These are phyloP conservation scores for Mungos mungo DNA, from an alignment of 2,113 vertebrate species.

Conservation along the genomic window DNA sequence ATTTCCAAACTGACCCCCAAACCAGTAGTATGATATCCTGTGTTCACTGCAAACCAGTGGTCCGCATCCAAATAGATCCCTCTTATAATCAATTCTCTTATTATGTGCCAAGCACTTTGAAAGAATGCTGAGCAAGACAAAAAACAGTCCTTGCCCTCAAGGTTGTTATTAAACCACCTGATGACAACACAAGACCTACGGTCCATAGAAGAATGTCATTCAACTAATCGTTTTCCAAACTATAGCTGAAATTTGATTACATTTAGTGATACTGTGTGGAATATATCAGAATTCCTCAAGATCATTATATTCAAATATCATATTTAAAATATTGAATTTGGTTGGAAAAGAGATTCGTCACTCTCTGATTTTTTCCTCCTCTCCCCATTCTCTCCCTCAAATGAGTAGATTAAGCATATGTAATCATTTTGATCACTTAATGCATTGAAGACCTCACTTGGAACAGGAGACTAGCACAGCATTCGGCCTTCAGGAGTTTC, in stretches of 20 bases:
- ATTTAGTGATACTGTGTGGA: background rate
- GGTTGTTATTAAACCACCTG: background rate
- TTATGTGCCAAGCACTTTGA: background rate
- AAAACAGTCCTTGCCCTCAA: background rate
- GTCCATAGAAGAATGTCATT: background rate
- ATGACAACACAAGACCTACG: background rate
- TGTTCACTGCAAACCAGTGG: background rate
- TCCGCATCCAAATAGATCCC: background rate
- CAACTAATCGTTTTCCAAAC: background rate
- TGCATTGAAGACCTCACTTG: background rate
- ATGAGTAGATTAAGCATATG: background rate
- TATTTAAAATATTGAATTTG: conserved; percentile 37
- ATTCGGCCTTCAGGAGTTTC: background rate
- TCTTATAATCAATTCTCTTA: background rate
- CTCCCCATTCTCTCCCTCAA: background rate
- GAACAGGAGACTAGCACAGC: background rate
- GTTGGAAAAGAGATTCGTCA: background rate
- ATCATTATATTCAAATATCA: background rate
- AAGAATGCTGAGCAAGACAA: background rate
- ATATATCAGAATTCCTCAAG: background rate
- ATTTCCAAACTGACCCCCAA: background rate
- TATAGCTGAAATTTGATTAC: background rate
- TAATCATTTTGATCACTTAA: conserved; percentile 25
- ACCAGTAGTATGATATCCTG: background rate
- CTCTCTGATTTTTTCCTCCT: background rate